Evolutionary conservation across 1,140 invertebrate genomes (phyloP).

Genomic region (Drosophila busckii): DNA sequence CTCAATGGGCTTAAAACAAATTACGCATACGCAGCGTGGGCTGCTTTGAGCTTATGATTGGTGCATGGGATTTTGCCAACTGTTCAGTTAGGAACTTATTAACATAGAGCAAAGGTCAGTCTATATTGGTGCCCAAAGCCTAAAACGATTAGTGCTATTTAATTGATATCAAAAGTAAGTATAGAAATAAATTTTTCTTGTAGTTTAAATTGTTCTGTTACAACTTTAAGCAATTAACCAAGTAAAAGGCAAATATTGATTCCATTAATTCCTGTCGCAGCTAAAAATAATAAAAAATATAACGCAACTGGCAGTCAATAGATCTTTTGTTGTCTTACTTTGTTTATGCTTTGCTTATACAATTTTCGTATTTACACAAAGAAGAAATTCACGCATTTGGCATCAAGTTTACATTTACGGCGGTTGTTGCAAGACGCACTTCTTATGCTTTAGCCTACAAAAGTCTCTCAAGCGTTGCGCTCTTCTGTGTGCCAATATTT

Average conservation of each 20-base stretch:
- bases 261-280: slow-evolving; percentile 46
- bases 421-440: slow-evolving; percentile 40
- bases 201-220: too few species aligned
- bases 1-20: too few species aligned
- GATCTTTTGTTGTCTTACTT: slow-evolving; percentile 25
- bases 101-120: too few species aligned
- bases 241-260: slow-evolving; percentile 15
- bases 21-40: too few species aligned
- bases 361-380: slow-evolving; percentile 47
- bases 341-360: slow-evolving; percentile 11
- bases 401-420: slow-evolving; percentile 24
- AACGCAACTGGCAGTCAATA: slow-evolving; percentile 58
- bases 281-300: slow-evolving; percentile 59
- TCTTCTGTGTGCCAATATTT: slow-evolving; percentile 64
- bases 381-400: slow-evolving; percentile 33
- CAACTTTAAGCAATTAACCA: slow-evolving; percentile 7
- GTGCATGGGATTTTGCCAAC: background rate
- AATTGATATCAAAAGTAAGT: too few species aligned
- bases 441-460: slow-evolving; percentile 22
- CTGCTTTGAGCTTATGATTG: slow-evolving; percentile 1
- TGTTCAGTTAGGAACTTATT: too few species aligned
- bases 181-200: too few species aligned
- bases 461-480: slow-evolving; percentile 31
- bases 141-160: too few species aligned
- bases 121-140: too few species aligned